Evolutionary conservation across 2,797 vertebrate genomes (phyloP), one percentile per base, ranked within the genome.

Genomic region (Psittacula derbiana): DNA sequence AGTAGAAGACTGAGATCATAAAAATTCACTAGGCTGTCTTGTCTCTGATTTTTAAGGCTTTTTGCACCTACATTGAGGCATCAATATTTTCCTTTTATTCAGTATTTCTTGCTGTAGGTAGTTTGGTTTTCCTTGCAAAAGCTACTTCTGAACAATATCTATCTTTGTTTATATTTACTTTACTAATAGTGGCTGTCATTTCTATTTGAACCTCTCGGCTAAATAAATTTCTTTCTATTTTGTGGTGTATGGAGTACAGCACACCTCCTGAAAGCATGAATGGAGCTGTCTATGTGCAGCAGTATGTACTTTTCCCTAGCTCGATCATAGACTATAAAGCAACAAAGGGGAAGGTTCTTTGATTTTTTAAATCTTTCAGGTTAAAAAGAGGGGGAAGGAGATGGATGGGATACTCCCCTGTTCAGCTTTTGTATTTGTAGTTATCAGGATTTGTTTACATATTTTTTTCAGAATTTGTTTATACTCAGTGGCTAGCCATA

Each of bases 81-180:
- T 72, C n/a, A n/a, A 76, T 92, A 93, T 60, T n/a, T 74, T 91
- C 64, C 33, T 83, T 76, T 75, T 93, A 53, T 82, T 85, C 50
- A 73, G 46, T 52, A 67, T 24, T 40, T 41, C 79, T 79, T 95
- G 70, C 90, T 70, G 43, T 58, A 71, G 67, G 21, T 92, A n/a
- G 36, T 60, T 90, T 75, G 58, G 27, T 84, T 84, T 92, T 93
- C 79, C 47, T 93, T 91, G 91, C 78, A 60, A 33, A 74, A 86
- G 23, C 83, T 86, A 57, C 49, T 89, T 64, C 38, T 75, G 80
- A 84, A 46, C 23, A 91, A 86, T 86, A 70, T 82, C 73, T 91
- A 83, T 93, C 87, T 94, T 95, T 88, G 90, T 87, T 95, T 76
- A 80, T 58, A 67, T 91, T 93, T 71, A 82, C 92, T 85, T 97